These are phyloP conservation scores for Puma concolor DNA, from an alignment of 2,113 vertebrate species.

Conservation along the genomic window DNA sequence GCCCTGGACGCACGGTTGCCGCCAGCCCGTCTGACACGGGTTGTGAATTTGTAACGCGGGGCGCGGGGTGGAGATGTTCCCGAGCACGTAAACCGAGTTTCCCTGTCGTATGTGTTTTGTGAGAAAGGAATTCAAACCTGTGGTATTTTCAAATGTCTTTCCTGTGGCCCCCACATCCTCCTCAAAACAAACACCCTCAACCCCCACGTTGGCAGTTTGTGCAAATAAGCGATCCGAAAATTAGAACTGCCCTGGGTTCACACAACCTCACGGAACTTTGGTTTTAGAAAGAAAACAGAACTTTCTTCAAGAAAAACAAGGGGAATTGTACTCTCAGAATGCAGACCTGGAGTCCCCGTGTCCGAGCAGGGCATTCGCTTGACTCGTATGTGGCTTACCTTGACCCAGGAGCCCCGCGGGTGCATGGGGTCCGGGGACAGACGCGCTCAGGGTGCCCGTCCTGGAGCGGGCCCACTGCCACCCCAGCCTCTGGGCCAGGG, in stretches of 20 bases:
- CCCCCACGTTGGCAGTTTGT: neutral
- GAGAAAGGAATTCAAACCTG: neutral
- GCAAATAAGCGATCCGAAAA: neutral
- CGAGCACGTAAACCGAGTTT: neutral
- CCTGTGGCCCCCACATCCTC: neutral
- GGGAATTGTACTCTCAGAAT: neutral
- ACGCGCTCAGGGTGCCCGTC: neutral
- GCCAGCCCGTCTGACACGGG: conserved; percentile 14
- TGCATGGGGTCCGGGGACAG: neutral
- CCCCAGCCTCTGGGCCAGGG: neutral
- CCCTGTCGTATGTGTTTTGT: neutral
- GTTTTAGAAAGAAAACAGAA: conserved; percentile 34
- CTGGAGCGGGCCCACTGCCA: neutral
- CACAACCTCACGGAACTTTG: neutral
- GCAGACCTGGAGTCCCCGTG: neutral
- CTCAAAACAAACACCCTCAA: neutral
- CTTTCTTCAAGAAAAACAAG: neutral
- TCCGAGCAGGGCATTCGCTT: neutral
- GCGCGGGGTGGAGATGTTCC: neutral
- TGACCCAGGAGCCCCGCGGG: neutral
- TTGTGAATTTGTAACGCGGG: neutral
- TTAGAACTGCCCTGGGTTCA: neutral
- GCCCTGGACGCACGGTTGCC: neutral
- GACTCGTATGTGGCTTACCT: neutral
- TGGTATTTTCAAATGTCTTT: neutral